A percentile compares a stretch with the other conserved stretches of the same genome.
These are phyloP conservation scores for Incurvaria masculella DNA, from an alignment of 2,888 invertebrate species.

Conservation along the genomic window DNA sequence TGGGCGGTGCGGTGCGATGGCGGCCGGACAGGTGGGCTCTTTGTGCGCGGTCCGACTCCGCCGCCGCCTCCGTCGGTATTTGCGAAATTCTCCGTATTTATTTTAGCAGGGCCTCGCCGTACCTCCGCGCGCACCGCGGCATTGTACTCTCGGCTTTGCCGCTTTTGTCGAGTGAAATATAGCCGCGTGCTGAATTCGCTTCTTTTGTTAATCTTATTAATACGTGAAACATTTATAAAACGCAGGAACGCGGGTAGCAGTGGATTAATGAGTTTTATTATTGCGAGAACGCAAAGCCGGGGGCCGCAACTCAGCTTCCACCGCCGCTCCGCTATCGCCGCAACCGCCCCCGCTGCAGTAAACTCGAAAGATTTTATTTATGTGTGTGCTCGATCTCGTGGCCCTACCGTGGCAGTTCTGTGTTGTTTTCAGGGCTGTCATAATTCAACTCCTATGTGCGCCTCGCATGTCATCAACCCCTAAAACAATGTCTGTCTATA, in stretches of 20 bases:
- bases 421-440: no score
- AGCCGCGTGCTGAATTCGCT: constrained; percentile 32
- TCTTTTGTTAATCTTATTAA: constrained; percentile 56
- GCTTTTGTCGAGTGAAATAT: constrained; percentile 42
- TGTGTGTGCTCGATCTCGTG: no score
- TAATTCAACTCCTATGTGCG: no score
- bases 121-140: constrained; percentile 38
- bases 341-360: no score
- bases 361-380: no score
- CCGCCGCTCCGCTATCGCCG: constrained; percentile 8
- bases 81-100: constrained; percentile 54
- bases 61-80: constrained; percentile 25
- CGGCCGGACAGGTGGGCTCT: constrained; percentile 41
- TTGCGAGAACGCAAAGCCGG: constrained; percentile 46
- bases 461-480: no score
- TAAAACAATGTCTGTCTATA: no score
- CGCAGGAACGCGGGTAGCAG: constrained; percentile 36
- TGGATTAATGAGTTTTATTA: constrained; percentile 55
- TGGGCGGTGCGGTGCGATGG: constrained; percentile 17
- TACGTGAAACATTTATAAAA: constrained; percentile 55
- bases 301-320: constrained; percentile 34
- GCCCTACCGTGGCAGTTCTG: no score
- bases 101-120: constrained; percentile 37
- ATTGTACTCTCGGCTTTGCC: constrained; percentile 14
- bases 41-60: constrained; percentile 30